Conservation (phyloP, 2,113 vertebrate species). For the Rhinichthys klamathensis region DNA sequence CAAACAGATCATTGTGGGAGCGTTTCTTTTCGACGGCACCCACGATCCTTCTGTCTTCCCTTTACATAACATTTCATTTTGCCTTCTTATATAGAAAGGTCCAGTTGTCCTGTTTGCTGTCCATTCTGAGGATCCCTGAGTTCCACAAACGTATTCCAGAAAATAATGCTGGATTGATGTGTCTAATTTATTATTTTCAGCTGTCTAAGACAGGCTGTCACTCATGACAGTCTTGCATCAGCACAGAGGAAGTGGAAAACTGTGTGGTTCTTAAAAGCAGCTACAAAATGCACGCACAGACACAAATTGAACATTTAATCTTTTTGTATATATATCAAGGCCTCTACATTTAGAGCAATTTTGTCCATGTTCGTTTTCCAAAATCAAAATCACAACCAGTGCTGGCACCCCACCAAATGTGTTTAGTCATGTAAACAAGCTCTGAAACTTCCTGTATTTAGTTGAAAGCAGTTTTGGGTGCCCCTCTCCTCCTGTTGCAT, state of each 20-base stretch:
- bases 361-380: not conserved
- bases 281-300: not conserved
- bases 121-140: not conserved
- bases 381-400: not conserved
- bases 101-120: not conserved
- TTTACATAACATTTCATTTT: not conserved
- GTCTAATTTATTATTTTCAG: not conserved
- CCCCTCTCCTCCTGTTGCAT: constrained; percentile 5
- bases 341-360: too few species aligned
- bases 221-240: not conserved
- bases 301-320: not conserved
- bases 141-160: not conserved
- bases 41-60: not conserved
- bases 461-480: constrained; percentile 15
- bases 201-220: constrained; percentile 1
- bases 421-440: constrained; percentile 14
- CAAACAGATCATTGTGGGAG: constrained; percentile 25
- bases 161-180: constrained; percentile 15
- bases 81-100: not conserved
- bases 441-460: constrained; percentile 23
- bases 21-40: not conserved
- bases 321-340: not conserved
- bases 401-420: not conserved
- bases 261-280: constrained; percentile 20
- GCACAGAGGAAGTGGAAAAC: constrained; percentile 24